Base-by-base conservation (phyloP, 2,888 invertebrate species). In the Brachylomia viminalis region DNA sequence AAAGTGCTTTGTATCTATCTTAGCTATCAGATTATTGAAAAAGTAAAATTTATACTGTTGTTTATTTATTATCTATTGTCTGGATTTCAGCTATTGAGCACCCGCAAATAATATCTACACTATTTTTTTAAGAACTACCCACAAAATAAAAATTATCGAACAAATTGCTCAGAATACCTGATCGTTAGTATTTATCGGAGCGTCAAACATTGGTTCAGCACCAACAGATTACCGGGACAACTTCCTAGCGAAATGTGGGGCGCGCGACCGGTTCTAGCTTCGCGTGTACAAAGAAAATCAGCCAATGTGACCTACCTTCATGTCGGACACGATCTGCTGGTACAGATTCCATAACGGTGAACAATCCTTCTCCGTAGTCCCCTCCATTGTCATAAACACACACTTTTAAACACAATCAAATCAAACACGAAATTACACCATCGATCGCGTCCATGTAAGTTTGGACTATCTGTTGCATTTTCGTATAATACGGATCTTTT, bases 271-370 rank as follows among this genome's bases (percentile, higher is more conserved):
- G 88, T 88, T 84, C 75, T 75, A 86, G 84, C 78, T 84, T 86
- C 75, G 82, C 86, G 85, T 78, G 82, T 74, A 85, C 81, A 87
- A 87, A 85, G 82, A 84, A 87, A 80, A 83, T 79, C 84, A 87
- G 76, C 64, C 72, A 79, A 82, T 80, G 74, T 87, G 88, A 95
- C 97, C 97, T 97, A 99, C 99, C 98, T 99, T 99, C 98, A 99
- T 98, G 95, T 99, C 99, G 92, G 98, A 98, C 91, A 99, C 98
- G 90, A 99, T 99, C 95, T 99, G 98, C 96, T 99, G 99, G 95
- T 99, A 99, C 89, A 99, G 97, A 93, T 98, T 98, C 95, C 99
- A 99, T 92, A 99, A 97, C 88, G 98, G 98, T 94, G 98, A 98
- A 94, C 98, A 98, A 97, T 99, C 99, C 95, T 98, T 97, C 94